phyloP scores from a whole-genome alignment of 2,113 vertebrate species.

The Atractosteus spatula region DNA sequence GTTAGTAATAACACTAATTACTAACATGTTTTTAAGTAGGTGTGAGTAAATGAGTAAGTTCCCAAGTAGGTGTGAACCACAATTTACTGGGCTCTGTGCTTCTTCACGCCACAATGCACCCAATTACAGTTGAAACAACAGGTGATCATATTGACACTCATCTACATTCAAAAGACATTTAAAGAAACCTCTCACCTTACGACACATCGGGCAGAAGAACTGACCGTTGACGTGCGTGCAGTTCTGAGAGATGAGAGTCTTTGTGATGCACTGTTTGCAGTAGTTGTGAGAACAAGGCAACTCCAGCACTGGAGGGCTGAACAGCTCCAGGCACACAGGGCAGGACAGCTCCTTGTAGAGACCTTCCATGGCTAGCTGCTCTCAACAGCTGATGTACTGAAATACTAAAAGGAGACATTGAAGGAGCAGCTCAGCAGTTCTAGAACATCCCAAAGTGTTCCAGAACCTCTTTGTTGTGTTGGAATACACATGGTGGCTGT shows the following conservation, averaged over 20 bases:
- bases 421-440: neutral
- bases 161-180: neutral
- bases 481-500: neutral
- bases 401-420: neutral
- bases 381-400: neutral
- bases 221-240: neutral
- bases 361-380: slow-evolving; percentile 16
- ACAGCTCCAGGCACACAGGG: slow-evolving; percentile 30
- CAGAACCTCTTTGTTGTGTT: neutral
- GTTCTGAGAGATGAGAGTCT: slow-evolving; percentile 28
- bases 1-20: too few relatives aligned
- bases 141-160: neutral
- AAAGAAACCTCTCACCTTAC: slow-evolving; percentile 31
- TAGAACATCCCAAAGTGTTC: neutral
- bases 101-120: too few relatives aligned
- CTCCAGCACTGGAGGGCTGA: slow-evolving; percentile 27
- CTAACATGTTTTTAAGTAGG: too few relatives aligned
- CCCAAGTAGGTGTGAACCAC: too few relatives aligned
- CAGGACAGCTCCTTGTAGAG: slow-evolving; percentile 22
- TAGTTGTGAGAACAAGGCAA: slow-evolving; percentile 38
- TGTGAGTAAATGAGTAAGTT: too few relatives aligned
- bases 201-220: slow-evolving; percentile 37
- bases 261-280: slow-evolving; percentile 44
- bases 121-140: too few relatives aligned
- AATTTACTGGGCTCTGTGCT: too few relatives aligned